A percentile compares a stretch with the other conserved stretches of the same genome.
phyloP scores from a whole-genome alignment of 1,140 invertebrate genomes.

The Drosophila parvula region DNA sequence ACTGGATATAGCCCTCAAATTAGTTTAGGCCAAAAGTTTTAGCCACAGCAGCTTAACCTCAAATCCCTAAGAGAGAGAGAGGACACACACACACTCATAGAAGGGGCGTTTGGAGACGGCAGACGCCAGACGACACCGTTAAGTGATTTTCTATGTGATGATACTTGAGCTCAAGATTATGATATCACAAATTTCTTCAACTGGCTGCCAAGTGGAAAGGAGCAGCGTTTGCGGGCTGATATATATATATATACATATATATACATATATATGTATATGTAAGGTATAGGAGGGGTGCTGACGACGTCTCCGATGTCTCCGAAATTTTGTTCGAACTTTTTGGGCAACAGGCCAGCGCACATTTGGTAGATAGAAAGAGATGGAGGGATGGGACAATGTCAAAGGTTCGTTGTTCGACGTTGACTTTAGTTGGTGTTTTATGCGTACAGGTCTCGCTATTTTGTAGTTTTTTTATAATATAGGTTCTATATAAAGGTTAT shows the following conservation, averaged over 20 bases:
- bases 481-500: background rate
- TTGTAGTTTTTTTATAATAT: background rate
- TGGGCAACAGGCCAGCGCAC: slow-evolving; percentile 63
- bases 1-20: slow-evolving; percentile 69
- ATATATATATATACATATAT: background rate
- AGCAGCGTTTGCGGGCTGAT: background rate
- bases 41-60: slow-evolving; percentile 79
- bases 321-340: slow-evolving; percentile 60
- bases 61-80: slow-evolving; percentile 61
- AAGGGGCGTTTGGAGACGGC: background rate
- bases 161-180: slow-evolving; percentile 82
- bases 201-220: slow-evolving; percentile 43
- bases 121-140: slow-evolving; percentile 63
- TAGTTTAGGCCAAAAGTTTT: slow-evolving; percentile 81
- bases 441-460: slow-evolving; percentile 3
- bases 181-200: slow-evolving; percentile 75
- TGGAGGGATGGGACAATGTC: slow-evolving; percentile 2
- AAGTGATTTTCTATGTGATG: slow-evolving; percentile 83
- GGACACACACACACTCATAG: slow-evolving; percentile 3
- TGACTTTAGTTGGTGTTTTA: slow-evolving; percentile 23
- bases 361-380: background rate
- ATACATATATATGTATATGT: background rate
- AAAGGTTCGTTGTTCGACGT: slow-evolving; percentile 50
- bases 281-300: background rate
- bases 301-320: slow-evolving; percentile 59